Evolutionary conservation across 1,140 invertebrate genomes (phyloP), one percentile per base, ranked within the genome.

Genomic region (Diplogasteroides magnus): DNA sequence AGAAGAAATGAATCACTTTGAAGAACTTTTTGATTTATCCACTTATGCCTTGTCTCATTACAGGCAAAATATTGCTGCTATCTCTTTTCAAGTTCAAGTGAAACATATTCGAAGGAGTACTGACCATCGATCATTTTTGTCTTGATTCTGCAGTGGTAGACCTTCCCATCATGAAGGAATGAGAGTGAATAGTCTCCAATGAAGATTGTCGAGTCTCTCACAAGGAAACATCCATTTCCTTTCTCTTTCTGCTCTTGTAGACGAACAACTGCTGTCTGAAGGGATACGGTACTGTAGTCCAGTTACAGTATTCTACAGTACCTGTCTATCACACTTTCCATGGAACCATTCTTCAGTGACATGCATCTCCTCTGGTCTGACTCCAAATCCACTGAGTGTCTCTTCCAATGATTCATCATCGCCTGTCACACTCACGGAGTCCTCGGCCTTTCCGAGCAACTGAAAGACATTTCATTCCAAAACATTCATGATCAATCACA

Each of bases 301-400:
- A 48, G 6, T 19, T 6, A 19, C 6, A 48, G 37, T 6, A 19
- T 67, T 25, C 29, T 3, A 19, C 14, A 70, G 56, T 64, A 76
- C 79, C 19, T 80, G 76, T 66, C 81, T 32, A 23, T 67, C 81
- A 27, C 81, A 71, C 28, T 77, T 77, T 56, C 79, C 79, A 64
- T 81, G 79, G 66, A 83, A 81, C 79, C 79, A 81, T 61, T 81
- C 79, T 64, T 81, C 79, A 14, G 81, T 82, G 6, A 81, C 76
- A 58, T 81, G 79, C 73, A 80, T 79, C 55, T 81, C 81, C 67
- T 82, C 77, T 19, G 78, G 76, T 56, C 76, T 69, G 59, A 82
- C 79, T 56, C 72, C 81, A 58, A 79, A 77, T 59, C 74, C 76
- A 28, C 26, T 63, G 27, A 63, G 64, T 15, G 62, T 58, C 25